Percentiles rank a stretch among this genome's conserved stretches.
Evolutionary conservation across 2,888 invertebrate species (phyloP).

Genomic region (Xestia sexstrigata): DNA sequence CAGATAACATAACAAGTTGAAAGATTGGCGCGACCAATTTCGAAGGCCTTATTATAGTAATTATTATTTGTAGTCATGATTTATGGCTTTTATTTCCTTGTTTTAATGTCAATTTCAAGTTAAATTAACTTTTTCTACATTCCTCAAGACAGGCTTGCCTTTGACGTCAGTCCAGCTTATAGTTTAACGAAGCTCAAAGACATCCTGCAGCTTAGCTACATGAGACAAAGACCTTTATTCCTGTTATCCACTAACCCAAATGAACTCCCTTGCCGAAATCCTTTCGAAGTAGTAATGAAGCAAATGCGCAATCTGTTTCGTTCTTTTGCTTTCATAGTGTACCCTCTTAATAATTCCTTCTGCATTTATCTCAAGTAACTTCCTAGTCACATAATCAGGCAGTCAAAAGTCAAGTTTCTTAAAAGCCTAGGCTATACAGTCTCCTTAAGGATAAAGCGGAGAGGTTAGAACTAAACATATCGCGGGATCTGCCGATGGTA

Average conservation of each 20-base stretch:
- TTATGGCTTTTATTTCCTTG: constrained; percentile 49
- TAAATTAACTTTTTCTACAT: constrained; percentile 14
- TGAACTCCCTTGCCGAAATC: background rate
- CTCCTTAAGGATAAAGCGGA: constrained; percentile 38
- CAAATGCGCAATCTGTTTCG: background rate
- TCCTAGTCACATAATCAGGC: constrained; percentile 30
- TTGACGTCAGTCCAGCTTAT: background rate
- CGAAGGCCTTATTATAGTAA: constrained; percentile 48
- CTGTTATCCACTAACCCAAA: background rate
- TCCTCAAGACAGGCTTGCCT: background rate
- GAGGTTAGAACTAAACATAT: constrained; percentile 56
- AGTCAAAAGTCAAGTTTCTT: constrained; percentile 44
- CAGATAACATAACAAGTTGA: constrained; percentile 43
- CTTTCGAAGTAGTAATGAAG: background rate
- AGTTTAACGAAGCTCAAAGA: constrained; percentile 7
- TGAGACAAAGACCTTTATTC: background rate
- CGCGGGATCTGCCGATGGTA: constrained; percentile 62
- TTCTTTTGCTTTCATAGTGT: background rate
- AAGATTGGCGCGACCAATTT: constrained; percentile 50
- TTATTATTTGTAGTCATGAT: constrained; percentile 54
- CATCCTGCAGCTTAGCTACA: background rate
- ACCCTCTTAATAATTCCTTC: constrained; percentile 13
- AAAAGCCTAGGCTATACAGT: background rate
- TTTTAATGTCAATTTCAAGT: constrained; percentile 29
- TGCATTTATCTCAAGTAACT: constrained; percentile 34